These are phyloP conservation scores for Salvator merianae DNA, from an alignment of 2,113 vertebrate genomes.

Conservation along the genomic window DNA sequence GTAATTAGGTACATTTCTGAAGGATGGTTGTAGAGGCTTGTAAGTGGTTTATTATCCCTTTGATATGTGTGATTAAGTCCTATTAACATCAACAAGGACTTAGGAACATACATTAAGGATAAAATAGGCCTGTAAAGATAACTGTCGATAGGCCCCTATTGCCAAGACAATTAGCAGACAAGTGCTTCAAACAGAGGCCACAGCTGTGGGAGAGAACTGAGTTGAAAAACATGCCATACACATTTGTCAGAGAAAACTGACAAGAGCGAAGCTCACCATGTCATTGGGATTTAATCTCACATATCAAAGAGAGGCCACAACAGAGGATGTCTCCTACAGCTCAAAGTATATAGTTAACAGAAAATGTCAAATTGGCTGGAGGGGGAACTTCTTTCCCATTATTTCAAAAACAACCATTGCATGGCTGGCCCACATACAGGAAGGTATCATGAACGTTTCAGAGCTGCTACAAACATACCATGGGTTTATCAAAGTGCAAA, in stretches of 20 bases:
- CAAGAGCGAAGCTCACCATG: not conserved
- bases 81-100: not conserved
- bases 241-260: not conserved
- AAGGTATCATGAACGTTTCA: constrained; percentile 23
- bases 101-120: constrained; percentile 6
- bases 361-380: not conserved
- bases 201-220: not conserved
- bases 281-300: not conserved
- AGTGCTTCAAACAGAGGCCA: fast-evolving
- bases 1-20: not conserved
- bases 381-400: not conserved
- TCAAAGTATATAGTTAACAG: fast-evolving
- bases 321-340: not conserved
- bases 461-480: constrained; percentile 41
- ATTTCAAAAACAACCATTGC: constrained; percentile 18
- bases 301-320: not conserved
- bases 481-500: constrained; percentile 43
- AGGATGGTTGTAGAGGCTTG: not conserved
- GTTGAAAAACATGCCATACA: not conserved
- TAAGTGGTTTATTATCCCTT: constrained; percentile 14
- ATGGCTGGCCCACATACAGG: constrained; percentile 23
- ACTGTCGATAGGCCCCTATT: not conserved
- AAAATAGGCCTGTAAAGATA: not conserved
- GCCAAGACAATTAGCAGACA: constrained; percentile 12
- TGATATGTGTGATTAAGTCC: constrained; percentile 33